Conservation (phyloP, 2,113 vertebrate genomes). For the Charina bottae region DNA sequence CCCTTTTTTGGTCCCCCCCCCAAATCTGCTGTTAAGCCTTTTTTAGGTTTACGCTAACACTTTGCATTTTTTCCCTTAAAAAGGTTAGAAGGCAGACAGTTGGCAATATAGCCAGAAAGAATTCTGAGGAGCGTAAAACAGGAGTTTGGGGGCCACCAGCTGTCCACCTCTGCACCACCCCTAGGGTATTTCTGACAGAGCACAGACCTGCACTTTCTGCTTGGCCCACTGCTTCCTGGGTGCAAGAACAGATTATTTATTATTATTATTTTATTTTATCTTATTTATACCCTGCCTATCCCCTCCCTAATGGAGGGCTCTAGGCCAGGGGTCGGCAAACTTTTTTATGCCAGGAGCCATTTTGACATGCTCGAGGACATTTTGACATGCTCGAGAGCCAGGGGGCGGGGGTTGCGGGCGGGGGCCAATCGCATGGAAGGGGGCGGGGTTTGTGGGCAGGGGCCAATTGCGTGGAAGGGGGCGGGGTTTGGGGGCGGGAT, state of each 20-base stretch:
- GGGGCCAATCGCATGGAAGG: too few relatives aligned
- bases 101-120: not conserved
- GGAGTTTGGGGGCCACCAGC: not conserved
- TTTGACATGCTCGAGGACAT: too few relatives aligned
- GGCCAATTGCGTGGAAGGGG: too few relatives aligned
- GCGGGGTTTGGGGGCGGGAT: too few relatives aligned
- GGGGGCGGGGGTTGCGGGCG: too few relatives aligned
- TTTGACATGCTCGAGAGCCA: too few relatives aligned
- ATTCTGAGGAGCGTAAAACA: not conserved
- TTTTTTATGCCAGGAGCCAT: too few relatives aligned
- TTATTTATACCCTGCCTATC: too few relatives aligned
- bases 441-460: too few relatives aligned
- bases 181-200: not conserved
- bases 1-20: not conserved
- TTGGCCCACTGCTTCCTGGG: not conserved
- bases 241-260: not conserved
- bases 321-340: too few relatives aligned
- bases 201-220: not conserved
- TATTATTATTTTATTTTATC: too few relatives aligned
- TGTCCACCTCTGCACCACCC: not conserved
- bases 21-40: not conserved
- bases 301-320: too few relatives aligned
- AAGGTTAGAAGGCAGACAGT: not conserved
- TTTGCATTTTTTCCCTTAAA: not conserved
- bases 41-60: not conserved